phyloP scores from a whole-genome alignment of 2,888 invertebrate genomes.

The Agriopis leucophaearia region DNA sequence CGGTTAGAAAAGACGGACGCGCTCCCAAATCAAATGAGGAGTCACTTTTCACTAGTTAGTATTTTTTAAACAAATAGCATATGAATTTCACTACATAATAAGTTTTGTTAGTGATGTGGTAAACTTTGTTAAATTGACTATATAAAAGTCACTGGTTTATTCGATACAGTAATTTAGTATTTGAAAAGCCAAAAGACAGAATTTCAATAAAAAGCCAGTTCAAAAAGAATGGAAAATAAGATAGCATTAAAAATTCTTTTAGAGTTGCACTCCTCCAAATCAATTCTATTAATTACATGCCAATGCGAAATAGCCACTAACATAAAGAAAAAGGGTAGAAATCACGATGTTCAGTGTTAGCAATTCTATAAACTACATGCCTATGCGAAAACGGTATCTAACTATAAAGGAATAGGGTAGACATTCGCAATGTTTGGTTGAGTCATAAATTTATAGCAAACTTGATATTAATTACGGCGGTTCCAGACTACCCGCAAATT shows the following conservation, averaged over 20 bases:
- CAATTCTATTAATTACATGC: background rate
- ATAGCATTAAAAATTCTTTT: background rate
- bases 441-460: conserved; percentile 62
- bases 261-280: background rate
- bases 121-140: too few species aligned
- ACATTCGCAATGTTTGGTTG: conserved; percentile 26
- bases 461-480: conserved; percentile 81
- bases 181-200: background rate
- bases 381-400: conserved; percentile 15
- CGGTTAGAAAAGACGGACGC: too few species aligned
- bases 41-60: too few species aligned
- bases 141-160: too few species aligned
- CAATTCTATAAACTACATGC: conserved; percentile 16
- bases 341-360: conserved; percentile 11
- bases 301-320: background rate
- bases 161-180: too few species aligned
- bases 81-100: too few species aligned
- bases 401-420: conserved; percentile 17
- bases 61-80: too few species aligned
- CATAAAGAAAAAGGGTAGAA: conserved; percentile 23
- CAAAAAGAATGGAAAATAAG: background rate
- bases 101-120: too few species aligned
- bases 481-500: conserved; percentile 71
- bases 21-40: too few species aligned
- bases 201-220: background rate